Evolutionary conservation across 2,797 vertebrate genomes (phyloP), one percentile per base, ranked within the genome.

Genomic region (Fringilla coelebs): DNA sequence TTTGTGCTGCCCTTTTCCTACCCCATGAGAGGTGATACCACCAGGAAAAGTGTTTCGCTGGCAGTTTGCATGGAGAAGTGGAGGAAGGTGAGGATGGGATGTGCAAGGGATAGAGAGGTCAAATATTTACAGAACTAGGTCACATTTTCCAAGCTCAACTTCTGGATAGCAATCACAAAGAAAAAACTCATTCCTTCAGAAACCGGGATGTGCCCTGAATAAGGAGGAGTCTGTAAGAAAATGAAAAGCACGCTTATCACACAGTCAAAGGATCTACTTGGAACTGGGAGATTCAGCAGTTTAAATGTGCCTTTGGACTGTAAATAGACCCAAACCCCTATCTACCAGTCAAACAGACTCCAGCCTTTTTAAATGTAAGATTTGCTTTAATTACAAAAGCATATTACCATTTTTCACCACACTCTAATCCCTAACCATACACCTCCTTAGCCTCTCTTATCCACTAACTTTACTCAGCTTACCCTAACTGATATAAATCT

Each of bases 371-470:
- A 72, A 93, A 77, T 58, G 65, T 43, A 75, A 85, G 73, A 61
- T 93, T 85, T 82, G 7, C 85, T 91, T 75, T 93, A 91, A 96
- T 94, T 89, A 77, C 8, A 9, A 90, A 95, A 95, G 62, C 24
- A 38, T 88, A 93, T 95, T 90, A 94, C 79, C 81, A 85, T 90
- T 93, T 85, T 86, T 89, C 79, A 70, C 90, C 4, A 2, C 34
- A 57, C 67, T 82, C 34, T 97, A 96, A 96, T 97, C 93, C 94
- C 78, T 96, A 86, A 84, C 78, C 72, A 91, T 68, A 94, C 88
- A 93, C 67, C 73, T 92, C 73, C 85, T 96, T 96, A 95, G 70
- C 83, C 93, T 90, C 75, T 88, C 85, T 87, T 88, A 96, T 77
- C 83, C 21, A 0, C 36, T 60, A 89, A 94, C 61, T 94, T 90